phyloP scores from a whole-genome alignment of 2,797 vertebrate species.

The Phaenicophaeus curvirostris region DNA sequence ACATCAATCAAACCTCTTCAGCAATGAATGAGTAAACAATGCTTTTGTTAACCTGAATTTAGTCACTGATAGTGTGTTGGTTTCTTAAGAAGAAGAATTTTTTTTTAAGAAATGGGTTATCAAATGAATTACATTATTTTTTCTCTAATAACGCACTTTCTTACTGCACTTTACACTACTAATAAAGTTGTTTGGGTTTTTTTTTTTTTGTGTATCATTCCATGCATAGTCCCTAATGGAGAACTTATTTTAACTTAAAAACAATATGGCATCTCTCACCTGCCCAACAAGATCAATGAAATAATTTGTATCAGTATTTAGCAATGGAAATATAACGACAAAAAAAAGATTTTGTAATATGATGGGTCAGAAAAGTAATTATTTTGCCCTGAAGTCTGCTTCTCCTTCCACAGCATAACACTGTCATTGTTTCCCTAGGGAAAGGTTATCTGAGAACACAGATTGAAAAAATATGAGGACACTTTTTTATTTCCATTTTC shows the following conservation, averaged over 20 bases:
- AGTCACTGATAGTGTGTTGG: not conserved
- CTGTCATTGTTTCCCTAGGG: not conserved
- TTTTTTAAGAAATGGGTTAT: not conserved
- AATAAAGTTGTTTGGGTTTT: not conserved
- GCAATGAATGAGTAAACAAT: not conserved
- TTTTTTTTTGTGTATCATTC: not conserved
- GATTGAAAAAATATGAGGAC: not conserved
- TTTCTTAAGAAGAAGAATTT: not conserved
- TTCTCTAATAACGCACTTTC: not conserved
- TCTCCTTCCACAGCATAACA: not conserved
- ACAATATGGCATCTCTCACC: not conserved
- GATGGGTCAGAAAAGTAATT: not conserved
- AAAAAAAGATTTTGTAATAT: not conserved
- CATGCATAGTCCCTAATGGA: not conserved
- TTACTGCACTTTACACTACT: not conserved
- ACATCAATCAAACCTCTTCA: not conserved
- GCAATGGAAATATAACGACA: not conserved
- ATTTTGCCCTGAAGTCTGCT: not conserved
- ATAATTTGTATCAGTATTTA: not conserved
- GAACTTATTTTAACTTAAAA: not conserved
- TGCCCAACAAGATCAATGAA: not conserved
- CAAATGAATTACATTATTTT: not conserved
- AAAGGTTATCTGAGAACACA: not conserved
- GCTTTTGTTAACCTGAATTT: not conserved
- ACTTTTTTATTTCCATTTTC: not conserved